Evolutionary conservation across 2,888 invertebrate genomes (phyloP), one percentile per base, ranked within the genome.

Genomic region (Xanthostigma xanthostigma): DNA sequence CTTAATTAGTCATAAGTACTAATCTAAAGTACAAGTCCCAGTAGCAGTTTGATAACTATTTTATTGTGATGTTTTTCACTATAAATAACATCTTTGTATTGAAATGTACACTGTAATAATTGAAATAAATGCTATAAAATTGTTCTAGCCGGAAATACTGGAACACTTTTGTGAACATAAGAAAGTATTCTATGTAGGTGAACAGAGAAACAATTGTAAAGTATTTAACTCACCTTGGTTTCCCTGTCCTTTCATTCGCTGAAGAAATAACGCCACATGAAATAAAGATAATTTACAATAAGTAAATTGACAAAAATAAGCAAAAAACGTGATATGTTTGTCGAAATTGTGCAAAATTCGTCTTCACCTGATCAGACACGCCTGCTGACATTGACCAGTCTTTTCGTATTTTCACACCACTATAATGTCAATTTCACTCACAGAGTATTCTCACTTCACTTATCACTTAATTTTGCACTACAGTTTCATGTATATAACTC

Each of bases 211-310:
- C 27, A 6, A 27, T 27, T 27, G 27, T 27, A 27, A 48, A 27
- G 41, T 17, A 44, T 41, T 54, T 12, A 11, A 40, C 63, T 60
- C 76, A 82, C 83, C 82, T 81, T 81, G 82, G 72, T 82, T 83
- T 76, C 82, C 83, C 78, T 83, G 83, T 78, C 83, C 83, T 83
- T 84, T 84, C 81, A 84, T 83, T 79, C 83, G 84, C 84, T 84
- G 70, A 58, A 66, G 61, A 58, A 62, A 61, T 57, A 62, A 63
- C 63, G 60, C 61, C 62, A 73, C 73, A 77, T 74, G 75, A 71
- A 77, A 76, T 68, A 73, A 72, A 69, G 69, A 64, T 66, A 59
- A 65, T 61, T 64, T 57, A 27, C 27, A 27, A 59, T 54, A 53
- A 57, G 53, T 58, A 56, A 57, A 53, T 58, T 55, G 49, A 54